A percentile compares a stretch with the other conserved stretches of the same genome.
Conservation (phyloP, 2,113 vertebrate species). For the Sturnus vulgaris region DNA sequence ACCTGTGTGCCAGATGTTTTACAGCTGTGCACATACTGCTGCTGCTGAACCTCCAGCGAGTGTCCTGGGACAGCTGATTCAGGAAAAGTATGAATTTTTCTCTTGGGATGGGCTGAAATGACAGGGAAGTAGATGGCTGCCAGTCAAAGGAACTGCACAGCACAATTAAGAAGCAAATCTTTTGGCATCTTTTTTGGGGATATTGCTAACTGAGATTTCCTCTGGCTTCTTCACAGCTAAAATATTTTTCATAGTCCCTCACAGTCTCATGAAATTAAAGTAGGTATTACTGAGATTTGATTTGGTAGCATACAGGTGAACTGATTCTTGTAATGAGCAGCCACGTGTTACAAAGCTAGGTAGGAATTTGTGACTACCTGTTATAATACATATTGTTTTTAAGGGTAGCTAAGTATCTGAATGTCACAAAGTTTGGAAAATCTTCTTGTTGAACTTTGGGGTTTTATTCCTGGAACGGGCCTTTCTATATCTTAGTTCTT, state of each 20-base stretch:
- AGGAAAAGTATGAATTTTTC: not conserved
- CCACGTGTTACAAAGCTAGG: not conserved
- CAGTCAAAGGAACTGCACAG: not conserved
- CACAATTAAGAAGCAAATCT: not conserved
- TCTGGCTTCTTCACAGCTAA: not conserved
- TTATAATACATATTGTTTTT: not conserved
- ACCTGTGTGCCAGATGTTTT: slow-evolving; percentile 49
- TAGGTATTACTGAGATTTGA: not conserved
- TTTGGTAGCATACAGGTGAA: not conserved
- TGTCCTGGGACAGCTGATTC: not conserved
- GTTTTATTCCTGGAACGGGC: not conserved
- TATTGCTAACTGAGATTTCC: not conserved
- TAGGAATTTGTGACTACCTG: not conserved
- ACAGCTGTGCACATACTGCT: not conserved
- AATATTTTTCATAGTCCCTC: not conserved
- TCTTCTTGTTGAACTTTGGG: not conserved
- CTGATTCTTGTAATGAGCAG: not conserved
- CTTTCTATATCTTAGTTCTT: not conserved
- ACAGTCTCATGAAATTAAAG: not conserved
- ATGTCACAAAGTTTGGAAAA: not conserved
- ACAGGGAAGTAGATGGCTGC: not conserved
- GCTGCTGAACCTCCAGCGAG: not conserved
- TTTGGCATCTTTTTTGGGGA: not conserved
- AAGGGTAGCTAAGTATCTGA: not conserved
- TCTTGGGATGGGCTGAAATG: not conserved